phyloP scores from a whole-genome alignment of 2,888 invertebrate species.

The Elgonia sp. region DNA sequence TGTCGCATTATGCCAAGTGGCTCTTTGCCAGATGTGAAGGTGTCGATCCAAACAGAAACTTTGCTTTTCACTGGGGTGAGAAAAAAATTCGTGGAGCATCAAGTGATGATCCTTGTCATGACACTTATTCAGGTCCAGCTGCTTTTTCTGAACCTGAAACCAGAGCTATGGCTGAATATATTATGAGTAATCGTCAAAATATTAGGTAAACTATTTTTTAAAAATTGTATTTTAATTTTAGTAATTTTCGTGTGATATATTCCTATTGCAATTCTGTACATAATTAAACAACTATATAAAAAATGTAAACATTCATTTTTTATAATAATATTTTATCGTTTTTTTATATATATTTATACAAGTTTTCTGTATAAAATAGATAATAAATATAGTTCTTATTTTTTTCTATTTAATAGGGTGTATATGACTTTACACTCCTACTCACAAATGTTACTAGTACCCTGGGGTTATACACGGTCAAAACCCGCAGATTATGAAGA shows the following conservation, averaged over 20 bases:
- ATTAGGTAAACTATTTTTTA: slow-evolving; percentile 80
- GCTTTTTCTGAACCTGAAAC: slow-evolving; percentile 94
- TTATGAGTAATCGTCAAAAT: slow-evolving; percentile 87
- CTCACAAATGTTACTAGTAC: slow-evolving; percentile 90
- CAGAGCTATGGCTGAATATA: slow-evolving; percentile 89
- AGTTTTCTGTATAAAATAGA: too few species aligned
- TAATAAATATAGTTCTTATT: not conserved
- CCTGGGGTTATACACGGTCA: slow-evolving; percentile 88
- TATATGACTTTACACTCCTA: slow-evolving; percentile 90
- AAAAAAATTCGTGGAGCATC: slow-evolving; percentile 88
- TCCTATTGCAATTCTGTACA: too few species aligned
- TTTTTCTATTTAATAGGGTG: slow-evolving; percentile 85
- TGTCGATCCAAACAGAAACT: slow-evolving; percentile 93
- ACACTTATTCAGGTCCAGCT: slow-evolving; percentile 91
- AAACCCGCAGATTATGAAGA: slow-evolving; percentile 88
- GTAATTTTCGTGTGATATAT: too few species aligned
- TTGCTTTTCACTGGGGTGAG: slow-evolving; percentile 92
- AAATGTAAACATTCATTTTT: too few species aligned
- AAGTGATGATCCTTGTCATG: slow-evolving; percentile 91
- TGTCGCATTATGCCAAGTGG: slow-evolving; percentile 87
- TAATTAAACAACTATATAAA: too few species aligned
- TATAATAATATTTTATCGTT: too few species aligned
- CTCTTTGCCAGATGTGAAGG: slow-evolving; percentile 90
- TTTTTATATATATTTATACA: too few species aligned
- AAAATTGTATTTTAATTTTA: not conserved